phyloP scores from a whole-genome alignment of 2,113 vertebrate genomes.

The Mirounga angustirostris region DNA sequence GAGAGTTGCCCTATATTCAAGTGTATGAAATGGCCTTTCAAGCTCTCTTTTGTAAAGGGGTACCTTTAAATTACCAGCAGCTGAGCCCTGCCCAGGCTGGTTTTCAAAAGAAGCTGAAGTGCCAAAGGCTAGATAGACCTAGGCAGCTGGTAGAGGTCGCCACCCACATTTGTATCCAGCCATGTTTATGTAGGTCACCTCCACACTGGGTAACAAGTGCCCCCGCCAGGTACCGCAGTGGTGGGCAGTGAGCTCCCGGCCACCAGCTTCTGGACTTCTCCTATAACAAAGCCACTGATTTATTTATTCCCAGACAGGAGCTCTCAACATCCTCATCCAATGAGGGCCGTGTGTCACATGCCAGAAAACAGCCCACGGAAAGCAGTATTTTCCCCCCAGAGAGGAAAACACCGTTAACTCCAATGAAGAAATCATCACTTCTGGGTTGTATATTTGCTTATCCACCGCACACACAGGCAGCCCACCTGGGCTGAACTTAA shows the following conservation, averaged over 20 bases:
- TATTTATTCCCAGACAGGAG: background rate
- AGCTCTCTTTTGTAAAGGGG: background rate
- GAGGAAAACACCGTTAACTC: slow-evolving; percentile 41
- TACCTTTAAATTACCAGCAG: background rate
- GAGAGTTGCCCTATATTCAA: background rate
- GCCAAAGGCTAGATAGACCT: background rate
- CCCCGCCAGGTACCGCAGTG: background rate
- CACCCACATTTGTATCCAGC: background rate
- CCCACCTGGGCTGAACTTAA: background rate
- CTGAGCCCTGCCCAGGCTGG: background rate
- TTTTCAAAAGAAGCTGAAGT: slow-evolving; percentile 44
- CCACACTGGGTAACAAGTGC: background rate
- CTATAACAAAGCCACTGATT: slow-evolving; percentile 25
- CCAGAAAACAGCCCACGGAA: background rate
- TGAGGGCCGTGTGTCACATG: background rate
- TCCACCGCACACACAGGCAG: background rate
- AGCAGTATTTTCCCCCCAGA: background rate
- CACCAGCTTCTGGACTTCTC: slow-evolving; percentile 25
- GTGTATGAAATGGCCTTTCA: background rate
- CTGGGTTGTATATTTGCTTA: background rate
- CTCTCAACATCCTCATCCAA: slow-evolving; percentile 32
- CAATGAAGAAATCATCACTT: background rate
- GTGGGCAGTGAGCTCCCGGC: background rate
- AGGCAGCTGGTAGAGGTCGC: background rate
- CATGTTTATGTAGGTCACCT: background rate